Evolutionary conservation across 2,113 vertebrate genomes (phyloP).

Genomic region (Upupa epops): DNA sequence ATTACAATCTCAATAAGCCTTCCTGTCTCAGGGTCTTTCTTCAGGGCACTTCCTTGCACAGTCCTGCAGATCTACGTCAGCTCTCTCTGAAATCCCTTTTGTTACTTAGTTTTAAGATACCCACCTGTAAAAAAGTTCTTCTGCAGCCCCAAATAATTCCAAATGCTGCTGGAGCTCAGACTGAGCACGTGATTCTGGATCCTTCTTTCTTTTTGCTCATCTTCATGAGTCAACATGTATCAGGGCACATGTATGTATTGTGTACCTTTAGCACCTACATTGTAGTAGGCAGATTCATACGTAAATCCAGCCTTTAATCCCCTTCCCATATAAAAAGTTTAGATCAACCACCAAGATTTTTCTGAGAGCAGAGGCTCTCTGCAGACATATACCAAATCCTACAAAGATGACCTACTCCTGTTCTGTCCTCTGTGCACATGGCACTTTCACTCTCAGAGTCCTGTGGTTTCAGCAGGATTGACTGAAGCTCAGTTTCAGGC

Average conservation of each 20-base stretch:
- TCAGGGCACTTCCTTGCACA: constrained; percentile 22
- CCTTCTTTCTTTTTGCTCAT: background rate
- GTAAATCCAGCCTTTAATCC: background rate
- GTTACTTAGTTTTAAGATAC: constrained; percentile 49
- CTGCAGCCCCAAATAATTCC: background rate
- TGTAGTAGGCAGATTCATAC: background rate
- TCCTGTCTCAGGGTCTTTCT: constrained; percentile 36
- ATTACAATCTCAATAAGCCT: constrained; percentile 41
- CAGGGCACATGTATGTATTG: fast-evolving
- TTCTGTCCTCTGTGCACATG: background rate
- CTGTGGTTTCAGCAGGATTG: background rate
- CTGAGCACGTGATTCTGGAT: background rate
- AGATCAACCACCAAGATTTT: fast-evolving
- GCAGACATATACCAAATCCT: background rate
- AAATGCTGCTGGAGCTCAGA: background rate
- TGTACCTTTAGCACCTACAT: background rate
- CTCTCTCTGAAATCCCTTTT: constrained; percentile 51
- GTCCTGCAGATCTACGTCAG: background rate
- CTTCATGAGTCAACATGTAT: background rate
- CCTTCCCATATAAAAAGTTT: background rate
- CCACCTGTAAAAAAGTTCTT: constrained; percentile 27
- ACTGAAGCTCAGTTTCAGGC: background rate
- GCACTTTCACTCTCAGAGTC: background rate
- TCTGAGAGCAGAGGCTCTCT: background rate
- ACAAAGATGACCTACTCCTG: background rate